phyloP scores from a whole-genome alignment of 2,888 invertebrate species.

The Polydesmus complanatus region DNA sequence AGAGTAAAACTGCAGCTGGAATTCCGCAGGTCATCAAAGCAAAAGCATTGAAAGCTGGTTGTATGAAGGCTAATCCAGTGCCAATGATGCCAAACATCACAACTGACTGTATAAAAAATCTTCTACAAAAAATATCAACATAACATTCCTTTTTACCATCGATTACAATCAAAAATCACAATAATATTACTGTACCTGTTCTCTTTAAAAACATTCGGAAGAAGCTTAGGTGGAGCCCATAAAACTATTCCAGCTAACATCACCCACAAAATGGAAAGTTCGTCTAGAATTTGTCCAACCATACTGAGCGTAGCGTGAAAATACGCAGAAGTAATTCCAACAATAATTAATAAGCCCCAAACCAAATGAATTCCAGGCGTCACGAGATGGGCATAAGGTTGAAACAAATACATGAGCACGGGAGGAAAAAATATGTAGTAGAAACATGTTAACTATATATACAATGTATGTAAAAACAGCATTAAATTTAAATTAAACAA shows the following conservation, averaged over 20 bases:
- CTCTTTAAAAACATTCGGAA: slow-evolving; percentile 23
- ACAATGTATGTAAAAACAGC: not conserved
- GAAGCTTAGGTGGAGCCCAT: slow-evolving; percentile 46
- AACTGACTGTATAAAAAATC: slow-evolving; percentile 46
- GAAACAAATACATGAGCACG: slow-evolving; percentile 58
- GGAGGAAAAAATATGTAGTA: slow-evolving; percentile 64
- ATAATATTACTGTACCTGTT: slow-evolving; percentile 20
- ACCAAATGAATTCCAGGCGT: slow-evolving; percentile 65
- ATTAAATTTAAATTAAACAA: not conserved
- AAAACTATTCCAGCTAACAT: slow-evolving; percentile 62
- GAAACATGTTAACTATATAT: slow-evolving; percentile 55
- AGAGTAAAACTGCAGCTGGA: slow-evolving; percentile 52
- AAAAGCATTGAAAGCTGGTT: slow-evolving; percentile 69
- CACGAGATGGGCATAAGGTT: slow-evolving; percentile 57
- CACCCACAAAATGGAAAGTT: slow-evolving; percentile 68
- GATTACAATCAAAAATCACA: not conserved
- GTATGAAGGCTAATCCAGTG: slow-evolving; percentile 53
- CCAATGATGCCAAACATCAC: slow-evolving; percentile 46
- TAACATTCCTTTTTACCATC: not conserved
- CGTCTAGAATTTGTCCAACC: slow-evolving; percentile 65
- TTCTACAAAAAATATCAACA: slow-evolving; percentile 36
- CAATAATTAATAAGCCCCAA: slow-evolving; percentile 63
- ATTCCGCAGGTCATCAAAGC: slow-evolving; percentile 58
- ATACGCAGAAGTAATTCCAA: slow-evolving; percentile 66
- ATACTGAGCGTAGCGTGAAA: slow-evolving; percentile 72